These are phyloP conservation scores for Oeneis ivallda DNA, from an alignment of 2,888 invertebrate genomes.

Conservation along the genomic window DNA sequence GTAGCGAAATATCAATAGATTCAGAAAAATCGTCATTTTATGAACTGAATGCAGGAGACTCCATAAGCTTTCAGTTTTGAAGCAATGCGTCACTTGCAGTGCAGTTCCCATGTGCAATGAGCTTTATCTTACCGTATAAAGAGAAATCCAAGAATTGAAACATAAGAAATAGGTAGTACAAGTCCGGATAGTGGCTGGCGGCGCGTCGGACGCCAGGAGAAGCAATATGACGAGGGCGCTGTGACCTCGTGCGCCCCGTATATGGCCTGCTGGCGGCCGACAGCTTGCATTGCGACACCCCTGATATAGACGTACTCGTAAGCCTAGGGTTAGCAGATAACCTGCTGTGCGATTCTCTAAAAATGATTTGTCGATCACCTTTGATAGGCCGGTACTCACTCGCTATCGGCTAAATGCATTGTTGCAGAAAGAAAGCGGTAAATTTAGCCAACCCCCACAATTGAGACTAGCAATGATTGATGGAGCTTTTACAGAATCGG, in stretches of 20 bases:
- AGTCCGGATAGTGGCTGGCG: conserved; percentile 26
- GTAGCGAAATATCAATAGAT: no score
- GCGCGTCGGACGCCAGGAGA: conserved; percentile 34
- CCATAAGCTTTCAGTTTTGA: not conserved
- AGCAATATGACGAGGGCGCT: conserved; percentile 28
- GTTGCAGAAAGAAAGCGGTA: no score
- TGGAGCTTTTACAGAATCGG: no score
- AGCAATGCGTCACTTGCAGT: not conserved
- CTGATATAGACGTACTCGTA: conserved; percentile 34
- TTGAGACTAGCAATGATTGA: no score
- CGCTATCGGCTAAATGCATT: no score
- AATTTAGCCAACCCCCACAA: no score
- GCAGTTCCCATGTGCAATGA: not conserved
- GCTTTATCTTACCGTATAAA: not conserved
- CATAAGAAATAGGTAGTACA: conserved; percentile 22
- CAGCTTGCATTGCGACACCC: conserved; percentile 54
- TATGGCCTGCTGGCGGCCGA: conserved; percentile 67
- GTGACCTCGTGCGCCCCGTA: conserved; percentile 70
- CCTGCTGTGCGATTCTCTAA: not conserved
- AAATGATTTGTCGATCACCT: no score
- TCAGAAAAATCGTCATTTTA: not conserved
- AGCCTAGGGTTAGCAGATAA: conserved; percentile 7
- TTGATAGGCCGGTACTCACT: no score
- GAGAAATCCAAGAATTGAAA: conserved; percentile 15
- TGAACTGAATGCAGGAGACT: not conserved